Evolutionary conservation across 1,140 invertebrate genomes (phyloP).

Genomic region (Babylonia areolata): DNA sequence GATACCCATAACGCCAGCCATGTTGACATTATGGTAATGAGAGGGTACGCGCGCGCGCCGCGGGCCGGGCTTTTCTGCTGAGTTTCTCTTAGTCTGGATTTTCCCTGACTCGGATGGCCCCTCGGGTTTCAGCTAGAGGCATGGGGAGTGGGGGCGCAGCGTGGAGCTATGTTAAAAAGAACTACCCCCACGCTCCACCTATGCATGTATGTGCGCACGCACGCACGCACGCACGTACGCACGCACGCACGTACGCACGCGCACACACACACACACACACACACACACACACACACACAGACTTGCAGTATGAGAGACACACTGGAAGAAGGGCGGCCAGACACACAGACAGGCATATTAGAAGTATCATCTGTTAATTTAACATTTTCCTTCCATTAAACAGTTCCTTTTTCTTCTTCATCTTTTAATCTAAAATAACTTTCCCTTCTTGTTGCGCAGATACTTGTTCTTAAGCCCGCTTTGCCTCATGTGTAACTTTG

Average conservation of each 20-base stretch:
- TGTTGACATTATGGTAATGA: conserved; percentile 8
- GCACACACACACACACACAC: not conserved
- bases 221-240: not conserved
- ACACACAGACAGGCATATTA: too few species aligned
- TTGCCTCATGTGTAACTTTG: too few species aligned
- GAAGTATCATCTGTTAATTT: too few species aligned
- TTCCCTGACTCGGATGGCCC: not conserved
- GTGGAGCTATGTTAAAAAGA: not conserved
- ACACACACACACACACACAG: not conserved
- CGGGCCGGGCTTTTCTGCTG: too few species aligned
- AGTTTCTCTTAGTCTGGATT: not conserved
- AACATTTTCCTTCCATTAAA: too few species aligned
- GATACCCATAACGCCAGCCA: not conserved
- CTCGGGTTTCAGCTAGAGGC: not conserved
- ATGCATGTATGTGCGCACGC: not conserved
- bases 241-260: not conserved
- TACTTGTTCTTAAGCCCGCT: too few species aligned
- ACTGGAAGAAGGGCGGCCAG: too few species aligned
- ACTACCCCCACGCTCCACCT: not conserved
- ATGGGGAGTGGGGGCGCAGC: not conserved
- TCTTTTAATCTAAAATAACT: too few species aligned
- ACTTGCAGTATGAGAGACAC: too few species aligned
- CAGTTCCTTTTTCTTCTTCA: too few species aligned
- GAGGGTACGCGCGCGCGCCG: not conserved
- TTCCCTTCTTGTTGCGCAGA: too few species aligned